Conservation (phyloP, 92 coral and sea anemone species). For the Zoanthus sociatus region DNA sequence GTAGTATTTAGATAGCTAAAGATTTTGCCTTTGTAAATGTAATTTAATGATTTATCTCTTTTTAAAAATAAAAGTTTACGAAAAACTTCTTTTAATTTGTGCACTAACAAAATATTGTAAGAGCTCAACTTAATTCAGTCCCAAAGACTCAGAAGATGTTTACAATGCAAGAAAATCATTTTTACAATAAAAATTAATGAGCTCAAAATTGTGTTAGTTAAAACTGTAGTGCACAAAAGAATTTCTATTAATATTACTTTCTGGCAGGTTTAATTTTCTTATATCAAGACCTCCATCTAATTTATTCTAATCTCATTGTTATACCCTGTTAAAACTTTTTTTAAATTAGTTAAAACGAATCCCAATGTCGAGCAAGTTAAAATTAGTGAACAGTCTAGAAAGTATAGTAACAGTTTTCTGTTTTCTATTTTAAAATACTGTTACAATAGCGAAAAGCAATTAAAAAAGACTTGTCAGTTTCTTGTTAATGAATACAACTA, state of each 20-base stretch:
- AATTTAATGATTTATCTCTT: not conserved
- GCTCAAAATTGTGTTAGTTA: not conserved
- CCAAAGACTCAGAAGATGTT: constrained; percentile 7
- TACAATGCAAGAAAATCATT: not conserved
- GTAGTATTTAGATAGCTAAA: not conserved
- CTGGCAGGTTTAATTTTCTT: not conserved
- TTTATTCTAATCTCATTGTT: not conserved
- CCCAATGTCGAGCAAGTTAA: not conserved
- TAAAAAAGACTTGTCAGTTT: not conserved
- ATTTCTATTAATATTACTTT: too few species aligned
- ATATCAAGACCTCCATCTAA: not conserved
- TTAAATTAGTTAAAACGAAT: too few species aligned
- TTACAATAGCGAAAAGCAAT: not conserved
- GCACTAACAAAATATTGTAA: not conserved
- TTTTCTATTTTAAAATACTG: too few species aligned
- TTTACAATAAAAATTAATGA: not conserved
- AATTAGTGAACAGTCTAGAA: not conserved
- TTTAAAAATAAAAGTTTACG: not conserved
- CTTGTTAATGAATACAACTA: not conserved
- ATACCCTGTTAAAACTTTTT: not conserved
- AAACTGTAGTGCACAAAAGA: not conserved
- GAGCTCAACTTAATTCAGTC: not conserved
- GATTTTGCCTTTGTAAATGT: not conserved
- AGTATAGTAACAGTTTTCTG: not conserved
- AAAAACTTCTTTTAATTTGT: not conserved